These are phyloP conservation scores for Syrrhaptes paradoxus DNA, from an alignment of 2,113 vertebrate species.

Conservation along the genomic window DNA sequence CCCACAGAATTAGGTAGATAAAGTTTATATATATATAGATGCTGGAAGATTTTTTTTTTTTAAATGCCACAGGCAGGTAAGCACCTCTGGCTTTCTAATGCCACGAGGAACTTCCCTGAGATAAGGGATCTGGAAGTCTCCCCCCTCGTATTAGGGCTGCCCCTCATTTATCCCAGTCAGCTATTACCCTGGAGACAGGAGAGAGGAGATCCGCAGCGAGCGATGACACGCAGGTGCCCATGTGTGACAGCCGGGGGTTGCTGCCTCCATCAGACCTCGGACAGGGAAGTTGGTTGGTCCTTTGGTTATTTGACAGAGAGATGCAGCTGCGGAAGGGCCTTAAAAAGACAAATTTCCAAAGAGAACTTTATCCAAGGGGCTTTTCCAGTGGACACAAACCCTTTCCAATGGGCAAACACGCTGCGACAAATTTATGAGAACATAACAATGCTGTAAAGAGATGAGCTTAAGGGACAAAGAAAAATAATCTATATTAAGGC, in stretches of 20 bases:
- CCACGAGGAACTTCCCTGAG: neutral
- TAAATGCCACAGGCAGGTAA: neutral
- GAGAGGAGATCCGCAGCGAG: neutral
- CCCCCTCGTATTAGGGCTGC: neutral
- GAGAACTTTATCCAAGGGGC: constrained; percentile 18
- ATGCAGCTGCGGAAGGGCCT: neutral
- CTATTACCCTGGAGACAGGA: neutral
- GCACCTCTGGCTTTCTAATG: neutral
- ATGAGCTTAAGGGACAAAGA: constrained; percentile 59
- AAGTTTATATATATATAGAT: neutral
- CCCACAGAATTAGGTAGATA: neutral
- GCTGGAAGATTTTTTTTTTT: neutral
- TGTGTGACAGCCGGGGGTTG: fast-evolving
- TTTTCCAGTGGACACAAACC: constrained; percentile 48
- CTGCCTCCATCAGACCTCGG: neutral
- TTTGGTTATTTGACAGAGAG: neutral
- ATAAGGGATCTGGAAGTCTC: neutral
- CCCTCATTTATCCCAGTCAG: neutral
- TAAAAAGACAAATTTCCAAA: constrained; percentile 4
- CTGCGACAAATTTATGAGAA: constrained; percentile 53
- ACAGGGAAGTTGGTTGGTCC: neutral
- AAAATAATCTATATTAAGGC: constrained; percentile 62
- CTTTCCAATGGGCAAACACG: constrained; percentile 18
- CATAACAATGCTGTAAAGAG: constrained; percentile 38
- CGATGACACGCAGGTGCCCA: neutral